phyloP scores from a whole-genome alignment of 2,888 invertebrate species.

The Lasioglossum oenotherae region DNA sequence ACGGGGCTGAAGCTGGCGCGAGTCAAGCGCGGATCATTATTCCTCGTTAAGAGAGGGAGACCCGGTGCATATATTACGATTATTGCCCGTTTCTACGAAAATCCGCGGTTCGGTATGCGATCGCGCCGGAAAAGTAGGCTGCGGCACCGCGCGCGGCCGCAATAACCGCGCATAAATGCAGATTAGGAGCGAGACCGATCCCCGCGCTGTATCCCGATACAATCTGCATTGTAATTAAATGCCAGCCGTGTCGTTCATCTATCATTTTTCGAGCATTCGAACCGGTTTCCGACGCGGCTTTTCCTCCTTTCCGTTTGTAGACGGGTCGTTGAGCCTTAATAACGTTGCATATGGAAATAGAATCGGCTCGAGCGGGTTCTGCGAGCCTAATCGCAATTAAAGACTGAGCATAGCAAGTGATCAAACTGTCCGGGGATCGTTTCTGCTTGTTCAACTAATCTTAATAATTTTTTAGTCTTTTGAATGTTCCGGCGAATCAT shows the following conservation, averaged over 20 bases:
- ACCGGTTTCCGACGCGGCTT: constrained; percentile 49
- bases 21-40: neutral
- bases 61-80: constrained; percentile 15
- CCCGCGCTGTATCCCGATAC: constrained; percentile 33
- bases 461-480: neutral
- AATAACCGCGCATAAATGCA: constrained; percentile 39
- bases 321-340: constrained; percentile 10
- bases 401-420: neutral
- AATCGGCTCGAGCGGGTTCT: neutral
- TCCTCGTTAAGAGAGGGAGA: constrained; percentile 13
- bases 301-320: constrained; percentile 27
- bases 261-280: constrained; percentile 57
- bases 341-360: neutral
- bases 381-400: neutral
- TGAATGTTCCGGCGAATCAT: neutral
- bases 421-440: neutral
- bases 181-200: constrained; percentile 53
- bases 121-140: constrained; percentile 41
- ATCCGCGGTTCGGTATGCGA: constrained; percentile 14
- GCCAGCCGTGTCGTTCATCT: constrained; percentile 45
- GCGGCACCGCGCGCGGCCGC: constrained; percentile 20
- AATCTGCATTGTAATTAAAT: constrained; percentile 62
- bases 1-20: neutral
- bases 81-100: constrained; percentile 18
- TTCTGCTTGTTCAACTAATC: neutral